Conservation (phyloP, 23 tunicate genomes). For the Styela clava region DNA sequence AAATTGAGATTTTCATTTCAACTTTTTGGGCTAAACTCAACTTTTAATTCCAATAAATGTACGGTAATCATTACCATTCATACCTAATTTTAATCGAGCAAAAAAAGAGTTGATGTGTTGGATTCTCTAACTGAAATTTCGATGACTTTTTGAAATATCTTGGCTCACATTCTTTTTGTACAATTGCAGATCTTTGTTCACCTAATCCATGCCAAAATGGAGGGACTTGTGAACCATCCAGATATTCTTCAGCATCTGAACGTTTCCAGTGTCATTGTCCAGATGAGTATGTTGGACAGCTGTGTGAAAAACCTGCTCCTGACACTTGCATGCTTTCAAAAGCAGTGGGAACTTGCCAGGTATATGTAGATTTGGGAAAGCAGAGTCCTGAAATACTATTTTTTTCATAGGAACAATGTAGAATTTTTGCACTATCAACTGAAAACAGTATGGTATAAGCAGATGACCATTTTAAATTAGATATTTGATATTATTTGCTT, state of each 20-base stretch:
- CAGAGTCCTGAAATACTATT: too few relatives aligned
- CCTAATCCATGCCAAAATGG: conserved; percentile 80
- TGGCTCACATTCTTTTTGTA: too few relatives aligned
- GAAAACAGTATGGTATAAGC: too few relatives aligned
- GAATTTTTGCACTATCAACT: conserved; percentile 3
- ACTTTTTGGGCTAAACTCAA: background rate
- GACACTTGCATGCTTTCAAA: conserved; percentile 64
- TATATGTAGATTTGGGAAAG: too few relatives aligned
- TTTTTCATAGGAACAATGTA: too few relatives aligned
- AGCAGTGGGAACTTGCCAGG: conserved; percentile 50
- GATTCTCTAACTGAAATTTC: too few relatives aligned
- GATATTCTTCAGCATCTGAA: conserved; percentile 60
- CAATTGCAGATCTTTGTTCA: conserved; percentile 65
- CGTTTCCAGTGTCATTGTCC: conserved; percentile 56
- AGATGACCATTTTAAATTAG: conserved; percentile 6
- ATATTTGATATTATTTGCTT: background rate
- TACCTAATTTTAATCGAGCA: too few relatives aligned
- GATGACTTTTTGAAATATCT: too few relatives aligned
- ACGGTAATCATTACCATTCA: too few relatives aligned
- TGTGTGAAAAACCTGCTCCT: conserved; percentile 63
- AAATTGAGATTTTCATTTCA: background rate
- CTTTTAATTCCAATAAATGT: too few relatives aligned
- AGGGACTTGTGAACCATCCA: conserved; percentile 66
- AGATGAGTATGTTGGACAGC: conserved; percentile 46
- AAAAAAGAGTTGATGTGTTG: too few relatives aligned